Evolutionary conservation across 2,797 vertebrate genomes (phyloP).

Genomic region (Paedocypris micromegethes): DNA sequence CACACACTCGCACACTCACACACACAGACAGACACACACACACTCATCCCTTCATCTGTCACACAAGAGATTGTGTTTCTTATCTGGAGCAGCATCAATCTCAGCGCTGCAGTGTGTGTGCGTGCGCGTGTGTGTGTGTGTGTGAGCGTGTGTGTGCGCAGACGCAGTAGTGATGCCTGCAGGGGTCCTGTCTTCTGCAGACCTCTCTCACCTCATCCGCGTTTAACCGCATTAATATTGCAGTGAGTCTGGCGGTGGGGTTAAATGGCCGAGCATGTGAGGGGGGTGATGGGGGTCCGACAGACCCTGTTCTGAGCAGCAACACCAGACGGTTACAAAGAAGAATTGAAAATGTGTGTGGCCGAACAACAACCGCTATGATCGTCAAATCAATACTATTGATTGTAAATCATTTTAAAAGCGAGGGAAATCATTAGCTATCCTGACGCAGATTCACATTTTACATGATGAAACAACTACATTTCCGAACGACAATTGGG

Average conservation of each 20-base stretch:
- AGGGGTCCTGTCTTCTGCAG: conserved; percentile 66
- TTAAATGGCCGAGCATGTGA: conserved; percentile 72
- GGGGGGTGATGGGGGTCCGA: conserved; percentile 24
- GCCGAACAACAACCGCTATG: too few relatives aligned
- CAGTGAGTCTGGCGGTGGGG: conserved; percentile 70
- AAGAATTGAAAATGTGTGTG: too few relatives aligned
- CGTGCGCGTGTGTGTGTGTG: conserved; percentile 31
- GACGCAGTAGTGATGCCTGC: conserved; percentile 54
- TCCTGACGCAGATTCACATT: too few relatives aligned
- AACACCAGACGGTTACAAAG: too few relatives aligned
- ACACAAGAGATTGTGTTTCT: conserved; percentile 66
- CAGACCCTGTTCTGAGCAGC: too few relatives aligned
- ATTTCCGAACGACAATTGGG: too few relatives aligned
- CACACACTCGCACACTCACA: too few relatives aligned
- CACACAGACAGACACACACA: conserved; percentile 64
- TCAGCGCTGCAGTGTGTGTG: neutral
- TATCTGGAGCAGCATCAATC: conserved; percentile 51
- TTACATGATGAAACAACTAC: too few relatives aligned
- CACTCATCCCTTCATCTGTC: conserved; percentile 69
- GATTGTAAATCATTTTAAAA: too few relatives aligned
- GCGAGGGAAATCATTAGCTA: too few relatives aligned
- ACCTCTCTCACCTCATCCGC: conserved; percentile 76
- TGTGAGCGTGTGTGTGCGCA: conserved; percentile 20
- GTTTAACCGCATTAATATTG: conserved; percentile 85
- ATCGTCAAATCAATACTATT: too few relatives aligned